Evolutionary conservation across 2,113 vertebrate species (phyloP).

Genomic region (Ammodytes marinus): DNA sequence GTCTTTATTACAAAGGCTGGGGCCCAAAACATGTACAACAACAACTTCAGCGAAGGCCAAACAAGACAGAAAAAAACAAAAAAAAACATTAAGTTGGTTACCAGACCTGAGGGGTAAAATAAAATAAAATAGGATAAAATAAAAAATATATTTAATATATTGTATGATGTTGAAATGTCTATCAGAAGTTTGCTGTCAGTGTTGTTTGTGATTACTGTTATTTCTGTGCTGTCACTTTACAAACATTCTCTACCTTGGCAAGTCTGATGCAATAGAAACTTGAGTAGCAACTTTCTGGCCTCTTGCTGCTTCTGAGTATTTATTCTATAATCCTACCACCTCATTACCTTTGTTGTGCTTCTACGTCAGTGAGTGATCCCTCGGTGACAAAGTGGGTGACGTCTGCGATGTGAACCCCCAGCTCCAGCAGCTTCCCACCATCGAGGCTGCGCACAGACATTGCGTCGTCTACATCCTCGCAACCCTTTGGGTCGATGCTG

Average conservation of each 20-base stretch:
- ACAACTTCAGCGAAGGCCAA: not conserved
- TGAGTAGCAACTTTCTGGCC: not conserved
- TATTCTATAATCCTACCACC: not conserved
- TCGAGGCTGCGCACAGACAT: conserved; percentile 87
- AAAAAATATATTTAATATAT: no score
- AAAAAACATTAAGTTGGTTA: no score
- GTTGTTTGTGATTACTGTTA: not conserved
- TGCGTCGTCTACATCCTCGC: conserved; percentile 95
- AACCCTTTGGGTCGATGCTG: conserved; percentile 95
- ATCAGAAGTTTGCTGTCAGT: not conserved
- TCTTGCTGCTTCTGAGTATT: not conserved
- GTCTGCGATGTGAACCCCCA: conserved; percentile 97
- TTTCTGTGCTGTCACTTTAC: not conserved
- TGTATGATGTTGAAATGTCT: not conserved
- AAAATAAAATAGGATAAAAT: no score
- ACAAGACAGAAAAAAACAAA: no score
- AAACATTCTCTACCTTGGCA: not conserved
- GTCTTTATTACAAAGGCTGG: not conserved
- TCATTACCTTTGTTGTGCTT: conserved; percentile 89
- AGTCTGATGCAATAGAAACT: not conserved
- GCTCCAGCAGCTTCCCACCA: conserved; percentile 85
- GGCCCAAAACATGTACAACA: not conserved
- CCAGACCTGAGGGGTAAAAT: not conserved
- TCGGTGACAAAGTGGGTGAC: conserved; percentile 93
- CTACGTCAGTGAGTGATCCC: conserved; percentile 90